A percentile compares a stretch with the other conserved stretches of the same genome.
These are phyloP conservation scores for Lophura swinhoii DNA, from an alignment of 2,797 vertebrate genomes.

Conservation along the genomic window DNA sequence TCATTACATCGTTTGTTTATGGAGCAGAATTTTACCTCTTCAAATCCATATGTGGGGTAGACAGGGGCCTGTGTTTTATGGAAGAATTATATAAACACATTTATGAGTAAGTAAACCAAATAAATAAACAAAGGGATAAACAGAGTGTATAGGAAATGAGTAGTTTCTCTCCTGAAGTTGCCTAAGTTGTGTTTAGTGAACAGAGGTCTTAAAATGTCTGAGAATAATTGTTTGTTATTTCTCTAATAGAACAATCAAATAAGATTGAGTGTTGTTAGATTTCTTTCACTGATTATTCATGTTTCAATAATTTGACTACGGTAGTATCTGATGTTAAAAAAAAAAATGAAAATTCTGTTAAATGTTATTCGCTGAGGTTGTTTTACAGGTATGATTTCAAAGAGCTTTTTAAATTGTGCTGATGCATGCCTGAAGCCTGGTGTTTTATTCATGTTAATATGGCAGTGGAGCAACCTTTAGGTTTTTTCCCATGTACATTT, in stretches of 20 bases:
- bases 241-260: not conserved
- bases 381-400: not conserved
- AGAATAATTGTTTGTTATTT: not conserved
- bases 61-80: not conserved
- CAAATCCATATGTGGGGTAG: not conserved
- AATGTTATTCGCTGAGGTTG: not conserved
- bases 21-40: conserved; percentile 8
- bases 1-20: not conserved
- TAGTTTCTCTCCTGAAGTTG: too few relatives aligned
- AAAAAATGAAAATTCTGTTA: not conserved
- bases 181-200: not conserved
- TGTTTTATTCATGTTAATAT: rapidly evolving
- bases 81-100: not conserved
- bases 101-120: not conserved
- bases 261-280: not conserved
- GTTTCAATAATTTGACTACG: not conserved
- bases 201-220: not conserved
- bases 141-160: not conserved
- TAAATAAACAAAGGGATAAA: not conserved
- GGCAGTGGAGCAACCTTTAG: not conserved
- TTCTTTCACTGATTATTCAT: not conserved
- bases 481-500: rapidly evolving
- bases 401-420: not conserved
- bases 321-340: not conserved
- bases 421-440: not conserved